Conservation (phyloP, 1,140 invertebrate genomes). For the Drosophila cardini region DNA sequence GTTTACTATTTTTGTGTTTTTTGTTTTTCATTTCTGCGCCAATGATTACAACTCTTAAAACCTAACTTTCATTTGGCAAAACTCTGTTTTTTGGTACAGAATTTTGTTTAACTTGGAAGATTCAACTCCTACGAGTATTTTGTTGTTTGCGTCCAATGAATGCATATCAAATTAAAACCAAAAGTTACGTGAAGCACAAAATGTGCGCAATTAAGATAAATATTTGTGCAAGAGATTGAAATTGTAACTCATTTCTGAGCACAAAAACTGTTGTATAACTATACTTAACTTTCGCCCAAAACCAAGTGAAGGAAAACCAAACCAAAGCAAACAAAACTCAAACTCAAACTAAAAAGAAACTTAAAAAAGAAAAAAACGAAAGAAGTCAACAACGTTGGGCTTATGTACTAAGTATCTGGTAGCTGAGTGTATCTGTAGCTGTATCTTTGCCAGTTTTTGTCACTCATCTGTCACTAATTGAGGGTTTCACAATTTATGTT, state of each 20-base stretch:
- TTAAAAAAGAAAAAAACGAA: constrained; percentile 3
- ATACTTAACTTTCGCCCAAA: constrained; percentile 32
- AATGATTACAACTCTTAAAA: constrained; percentile 7
- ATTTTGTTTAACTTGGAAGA: constrained; percentile 19
- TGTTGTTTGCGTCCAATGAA: background rate
- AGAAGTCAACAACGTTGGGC: constrained; percentile 3
- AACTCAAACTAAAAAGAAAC: constrained; percentile 5
- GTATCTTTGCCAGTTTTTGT: constrained; percentile 16
- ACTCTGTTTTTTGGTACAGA: constrained; percentile 8
- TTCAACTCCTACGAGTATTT: constrained; percentile 5
- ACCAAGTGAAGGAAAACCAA: constrained; percentile 27
- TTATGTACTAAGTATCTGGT: constrained; percentile 35
- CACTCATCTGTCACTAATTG: constrained; percentile 41
- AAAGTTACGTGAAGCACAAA: constrained; percentile 26
- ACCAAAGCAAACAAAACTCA: constrained; percentile 18
- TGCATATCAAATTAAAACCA: constrained; percentile 11
- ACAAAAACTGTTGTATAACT: constrained; percentile 18
- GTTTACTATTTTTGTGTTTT: no score
- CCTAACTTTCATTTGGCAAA: constrained; percentile 30
- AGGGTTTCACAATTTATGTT: constrained; percentile 28
- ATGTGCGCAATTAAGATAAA: constrained; percentile 39
- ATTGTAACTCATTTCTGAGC: background rate
- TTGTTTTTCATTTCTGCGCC: constrained; percentile 10
- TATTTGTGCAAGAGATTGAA: constrained; percentile 41
- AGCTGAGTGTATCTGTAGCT: constrained; percentile 19